Evolutionary conservation across 2,797 vertebrate species (phyloP), one percentile per base, ranked within the genome.

Genomic region (Sebastes steindachneri): DNA sequence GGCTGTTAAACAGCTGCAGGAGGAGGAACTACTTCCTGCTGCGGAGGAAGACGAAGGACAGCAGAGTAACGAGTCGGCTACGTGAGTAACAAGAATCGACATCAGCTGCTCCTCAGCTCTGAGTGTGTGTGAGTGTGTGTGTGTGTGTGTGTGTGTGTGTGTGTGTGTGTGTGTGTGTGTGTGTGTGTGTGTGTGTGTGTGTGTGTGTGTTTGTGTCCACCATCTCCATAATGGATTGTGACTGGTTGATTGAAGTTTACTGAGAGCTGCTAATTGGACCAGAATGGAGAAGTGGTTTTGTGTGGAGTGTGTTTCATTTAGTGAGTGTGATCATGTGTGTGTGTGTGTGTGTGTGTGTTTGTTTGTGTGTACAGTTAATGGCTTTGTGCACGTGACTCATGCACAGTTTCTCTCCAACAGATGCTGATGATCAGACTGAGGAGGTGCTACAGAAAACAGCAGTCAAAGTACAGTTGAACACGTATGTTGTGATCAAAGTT

Each of bases 201-300:
- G n/a, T 54, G 48, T 33, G 59, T 41, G 62, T 53, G 45, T 51
- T 64, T 60, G 25, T 60, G 29, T 65, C 33, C 25, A 33, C 15
- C 53, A 25, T 77, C 74, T 72, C 73, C 35, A 76, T 90, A 89
- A 88, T 90, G 84, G 79, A 85, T 86, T 70, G 82, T 84, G 82
- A 87, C 79, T 90, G 85, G 88, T 68, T 91, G 88, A 91, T 84
- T 91, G 89, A 79, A 86, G 85, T 88, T 88, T 72, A 76, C 82
- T 70, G 81, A 90, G 81, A 75, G 71, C 73, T 75, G 73, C 75
- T 94, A 91, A 92, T 93, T 91, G 87, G 68, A 82, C 74, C 73
- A 75, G 83, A 82, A 73, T 82, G 74, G 86, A 86, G 70, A 68
- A 68, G 70, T 62, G 53, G 25, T 68, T 79, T 53, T 68, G 54